Evolutionary conservation across 2,113 vertebrate genomes (phyloP).

Genomic region (Haplochromis vanheusdeni): DNA sequence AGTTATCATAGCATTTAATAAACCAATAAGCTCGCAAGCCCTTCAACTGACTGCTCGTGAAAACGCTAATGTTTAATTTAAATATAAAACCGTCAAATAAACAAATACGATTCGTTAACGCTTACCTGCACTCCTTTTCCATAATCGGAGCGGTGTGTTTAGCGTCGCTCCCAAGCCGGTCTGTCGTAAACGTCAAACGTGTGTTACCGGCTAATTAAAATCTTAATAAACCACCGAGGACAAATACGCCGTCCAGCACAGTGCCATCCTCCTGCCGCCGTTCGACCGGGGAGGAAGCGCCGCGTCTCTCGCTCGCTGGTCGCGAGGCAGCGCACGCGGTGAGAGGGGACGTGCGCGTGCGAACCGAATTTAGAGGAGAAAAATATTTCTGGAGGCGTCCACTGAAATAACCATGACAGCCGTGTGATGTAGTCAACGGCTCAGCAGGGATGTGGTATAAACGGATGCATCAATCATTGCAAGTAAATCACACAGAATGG

Average conservation of each 20-base stretch:
- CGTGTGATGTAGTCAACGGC: background rate
- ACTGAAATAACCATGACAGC: background rate
- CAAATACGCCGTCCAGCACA: slow-evolving; percentile 17
- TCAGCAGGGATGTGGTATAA: background rate
- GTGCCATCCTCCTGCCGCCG: slow-evolving; percentile 40
- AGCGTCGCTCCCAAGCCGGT: background rate
- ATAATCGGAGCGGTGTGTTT: slow-evolving; percentile 29
- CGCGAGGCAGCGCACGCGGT: background rate
- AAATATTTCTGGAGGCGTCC: background rate
- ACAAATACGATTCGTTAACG: background rate
- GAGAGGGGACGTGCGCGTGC: background rate
- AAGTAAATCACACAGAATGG: slow-evolving; percentile 25
- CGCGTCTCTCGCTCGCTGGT: background rate
- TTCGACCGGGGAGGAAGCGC: background rate
- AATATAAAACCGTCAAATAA: background rate
- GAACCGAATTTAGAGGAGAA: background rate
- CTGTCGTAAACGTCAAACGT: background rate
- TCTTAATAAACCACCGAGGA: slow-evolving; percentile 16
- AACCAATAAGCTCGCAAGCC: background rate
- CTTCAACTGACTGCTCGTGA: background rate
- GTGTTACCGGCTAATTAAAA: slow-evolving; percentile 42
- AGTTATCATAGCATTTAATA: background rate
- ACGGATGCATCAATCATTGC: slow-evolving; percentile 21
- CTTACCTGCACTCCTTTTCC: slow-evolving; percentile 60
- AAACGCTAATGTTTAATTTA: background rate